Conservation (phyloP, 30 jellyfish, hydroid and myxozoan species). For the Phacellophora camtschatica region DNA sequence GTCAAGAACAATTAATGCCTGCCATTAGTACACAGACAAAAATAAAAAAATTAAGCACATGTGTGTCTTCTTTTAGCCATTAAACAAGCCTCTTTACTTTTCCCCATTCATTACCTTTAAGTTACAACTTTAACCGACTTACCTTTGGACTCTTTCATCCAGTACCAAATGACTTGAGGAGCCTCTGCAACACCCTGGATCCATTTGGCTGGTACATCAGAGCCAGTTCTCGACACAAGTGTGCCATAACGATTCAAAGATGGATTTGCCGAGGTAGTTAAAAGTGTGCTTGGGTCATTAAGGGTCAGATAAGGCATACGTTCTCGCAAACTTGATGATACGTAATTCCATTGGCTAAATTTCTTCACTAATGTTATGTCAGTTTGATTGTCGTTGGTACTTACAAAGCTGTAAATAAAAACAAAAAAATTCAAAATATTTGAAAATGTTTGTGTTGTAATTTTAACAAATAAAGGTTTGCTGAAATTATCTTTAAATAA, state of each 20-base stretch:
- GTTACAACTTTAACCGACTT: not conserved
- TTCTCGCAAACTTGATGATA: conserved; percentile 74
- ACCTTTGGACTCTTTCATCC: conserved; percentile 98
- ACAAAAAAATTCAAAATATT: not conserved
- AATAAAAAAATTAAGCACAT: too few species aligned
- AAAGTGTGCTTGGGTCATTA: conserved; percentile 58
- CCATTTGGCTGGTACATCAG: conserved; percentile 90
- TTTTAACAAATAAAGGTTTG: too few species aligned
- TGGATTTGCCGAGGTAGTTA: conserved; percentile 92
- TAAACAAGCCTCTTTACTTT: too few species aligned
- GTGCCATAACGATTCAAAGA: conserved; percentile 78
- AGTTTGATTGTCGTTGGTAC: conserved; percentile 70
- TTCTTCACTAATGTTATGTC: conserved; percentile 85
- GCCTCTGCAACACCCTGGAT: conserved; percentile 75
- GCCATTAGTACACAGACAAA: too few species aligned
- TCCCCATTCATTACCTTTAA: not conserved
- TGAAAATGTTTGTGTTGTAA: not conserved
- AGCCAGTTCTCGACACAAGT: conserved; percentile 69
- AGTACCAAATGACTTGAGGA: conserved; percentile 92
- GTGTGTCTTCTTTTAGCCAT: too few species aligned
- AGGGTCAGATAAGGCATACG: conserved; percentile 93
- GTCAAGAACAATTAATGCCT: too few species aligned
- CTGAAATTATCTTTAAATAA: too few species aligned
- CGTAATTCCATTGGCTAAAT: conserved; percentile 92
- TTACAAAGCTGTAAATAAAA: conserved; percentile 46